Base-by-base conservation (phyloP, 2,888 invertebrate genomes). In the Ctena decussata region DNA sequence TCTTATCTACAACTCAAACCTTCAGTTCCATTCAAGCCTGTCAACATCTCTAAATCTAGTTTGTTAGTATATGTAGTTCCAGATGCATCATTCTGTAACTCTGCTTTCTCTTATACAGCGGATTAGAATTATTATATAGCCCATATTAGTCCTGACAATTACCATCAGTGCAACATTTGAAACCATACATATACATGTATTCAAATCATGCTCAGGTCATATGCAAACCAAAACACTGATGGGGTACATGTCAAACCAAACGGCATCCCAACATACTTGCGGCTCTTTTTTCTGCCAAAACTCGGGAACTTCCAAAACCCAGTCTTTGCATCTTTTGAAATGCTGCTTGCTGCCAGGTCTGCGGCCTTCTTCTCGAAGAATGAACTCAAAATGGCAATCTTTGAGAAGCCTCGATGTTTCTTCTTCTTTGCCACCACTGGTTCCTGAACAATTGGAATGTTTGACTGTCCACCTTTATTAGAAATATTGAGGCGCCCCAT, bases 361-460 rank as follows among this genome's bases (percentile, higher is more conserved):
- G 92, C 91, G 44, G 93, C 93, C 83, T 93, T 94, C 80, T 92
- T 90, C 84, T 94, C 94, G 90, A 94, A 94, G 86, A 93, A 93
- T 6, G 93, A 93, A 84, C 94, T 94, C 12, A 94, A 87, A 41
- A 94, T 92, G n/a, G 94, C 93, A 77, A 94, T 94, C 89, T 93
- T 94, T 21, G 93, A 92, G 72, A 93, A 89, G 24, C 82, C 84
- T 57, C 81, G 84, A 24, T 70, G 65, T 30, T 84, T 75, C 11
- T 82, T 37, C 65, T 87, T 87, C 72, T 89, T 90, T 15, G 72
- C 71, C 18, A 86, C 77, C 12, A 77, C 44, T 12, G 86, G 86
- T 46, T 84, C 84, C n/a, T 65, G 77, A 24, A 77, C 74, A 27
- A 80, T 44, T 0, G 90, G 85, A 15, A 87, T 77, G 24, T 73